Conservation (phyloP, 2,797 vertebrate genomes). For the Hapalemur alaotrensis region DNA sequence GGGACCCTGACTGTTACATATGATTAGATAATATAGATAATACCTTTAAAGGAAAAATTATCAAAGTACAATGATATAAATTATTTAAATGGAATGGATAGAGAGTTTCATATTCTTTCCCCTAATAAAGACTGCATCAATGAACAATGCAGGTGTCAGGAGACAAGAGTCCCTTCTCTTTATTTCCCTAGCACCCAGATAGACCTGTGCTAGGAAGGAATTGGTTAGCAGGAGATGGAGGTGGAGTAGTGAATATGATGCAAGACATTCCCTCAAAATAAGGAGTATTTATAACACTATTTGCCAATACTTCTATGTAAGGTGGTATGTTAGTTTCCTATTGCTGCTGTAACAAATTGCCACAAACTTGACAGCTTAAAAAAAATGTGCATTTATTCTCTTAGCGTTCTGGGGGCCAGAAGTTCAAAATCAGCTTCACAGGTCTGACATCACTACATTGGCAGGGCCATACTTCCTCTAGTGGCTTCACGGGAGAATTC, state of each 20-base stretch:
- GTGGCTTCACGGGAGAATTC: not conserved
- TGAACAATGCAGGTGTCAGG: not conserved
- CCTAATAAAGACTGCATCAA: not conserved
- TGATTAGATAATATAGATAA: not conserved
- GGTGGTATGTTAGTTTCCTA: not conserved
- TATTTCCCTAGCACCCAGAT: not conserved
- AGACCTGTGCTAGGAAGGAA: not conserved
- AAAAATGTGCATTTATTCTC: not conserved
- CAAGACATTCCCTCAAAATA: not conserved
- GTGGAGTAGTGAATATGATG: not conserved
- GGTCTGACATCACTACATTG: not conserved
- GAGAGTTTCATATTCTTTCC: not conserved
- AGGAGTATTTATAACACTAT: not conserved
- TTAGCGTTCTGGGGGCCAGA: not conserved
- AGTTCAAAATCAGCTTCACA: slow-evolving; percentile 1
- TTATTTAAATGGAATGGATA: not conserved
- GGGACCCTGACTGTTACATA: not conserved
- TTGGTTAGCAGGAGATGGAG: not conserved
- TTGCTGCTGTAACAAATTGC: not conserved
- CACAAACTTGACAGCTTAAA: not conserved
- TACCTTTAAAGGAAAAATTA: not conserved
- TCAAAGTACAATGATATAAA: not conserved
- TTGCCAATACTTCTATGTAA: not conserved
- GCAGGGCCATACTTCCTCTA: not conserved
- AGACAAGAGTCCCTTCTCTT: not conserved